Percentiles rank a stretch among this genome's conserved stretches.
These are phyloP conservation scores for Trichogramma dendrolimi DNA, from an alignment of 2,888 invertebrate genomes.

Conservation along the genomic window DNA sequence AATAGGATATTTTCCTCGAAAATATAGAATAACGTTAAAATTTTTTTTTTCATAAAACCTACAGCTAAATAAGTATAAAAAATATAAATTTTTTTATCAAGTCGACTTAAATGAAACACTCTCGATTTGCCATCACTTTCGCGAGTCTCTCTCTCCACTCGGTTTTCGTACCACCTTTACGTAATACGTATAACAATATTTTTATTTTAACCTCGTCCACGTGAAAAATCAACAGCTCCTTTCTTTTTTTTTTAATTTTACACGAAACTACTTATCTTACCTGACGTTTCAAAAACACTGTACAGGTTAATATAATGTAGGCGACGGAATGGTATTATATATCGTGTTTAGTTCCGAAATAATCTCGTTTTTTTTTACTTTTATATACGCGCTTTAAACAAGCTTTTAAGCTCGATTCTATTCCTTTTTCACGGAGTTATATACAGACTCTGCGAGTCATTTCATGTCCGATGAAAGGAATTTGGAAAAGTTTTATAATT, in stretches of 20 bases:
- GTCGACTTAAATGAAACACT: conserved; percentile 20
- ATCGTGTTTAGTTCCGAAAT: too few relatives aligned
- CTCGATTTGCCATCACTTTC: conserved; percentile 8
- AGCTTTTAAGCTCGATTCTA: conserved; percentile 37
- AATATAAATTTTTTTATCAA: conserved; percentile 29
- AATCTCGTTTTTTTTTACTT: conserved; percentile 5
- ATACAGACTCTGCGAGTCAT: too few relatives aligned
- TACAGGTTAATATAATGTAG: conserved; percentile 19
- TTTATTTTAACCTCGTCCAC: conserved; percentile 25
- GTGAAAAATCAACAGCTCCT: conserved; percentile 17
- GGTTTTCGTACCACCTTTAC: neutral
- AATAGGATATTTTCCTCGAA: neutral
- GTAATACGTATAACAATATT: conserved; percentile 14
- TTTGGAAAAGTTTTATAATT: too few relatives aligned
- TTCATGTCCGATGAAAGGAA: too few relatives aligned
- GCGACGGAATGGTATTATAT: conserved; percentile 15
- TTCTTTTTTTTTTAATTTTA: conserved; percentile 5
- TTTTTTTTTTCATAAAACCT: conserved; percentile 24
- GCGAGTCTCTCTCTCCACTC: neutral
- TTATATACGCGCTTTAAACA: conserved; percentile 27
- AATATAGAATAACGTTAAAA: conserved; percentile 22
- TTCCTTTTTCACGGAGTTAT: too few relatives aligned
- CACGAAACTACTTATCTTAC: neutral
- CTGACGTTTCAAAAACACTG: conserved; percentile 15
- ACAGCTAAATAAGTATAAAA: conserved; percentile 31